phyloP scores from a whole-genome alignment of 2,113 vertebrate species.

The Syrrhaptes paradoxus region DNA sequence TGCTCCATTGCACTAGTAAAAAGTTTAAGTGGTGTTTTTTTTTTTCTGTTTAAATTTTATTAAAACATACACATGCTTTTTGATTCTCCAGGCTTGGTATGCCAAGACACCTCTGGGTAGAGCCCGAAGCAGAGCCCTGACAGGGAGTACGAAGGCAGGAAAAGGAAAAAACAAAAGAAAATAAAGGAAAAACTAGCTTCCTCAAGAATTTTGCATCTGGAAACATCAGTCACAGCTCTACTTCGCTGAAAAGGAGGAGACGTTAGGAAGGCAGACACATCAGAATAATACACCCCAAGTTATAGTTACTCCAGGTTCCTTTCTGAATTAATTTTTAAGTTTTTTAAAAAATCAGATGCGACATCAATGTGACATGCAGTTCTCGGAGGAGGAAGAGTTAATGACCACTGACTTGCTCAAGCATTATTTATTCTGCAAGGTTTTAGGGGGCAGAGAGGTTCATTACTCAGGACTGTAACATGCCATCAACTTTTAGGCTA shows the following conservation, averaged over 20 bases:
- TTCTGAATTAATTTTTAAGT: not conserved
- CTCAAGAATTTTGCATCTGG: not conserved
- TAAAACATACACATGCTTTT: not conserved
- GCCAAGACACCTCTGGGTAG: conserved; percentile 80
- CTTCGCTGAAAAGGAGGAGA: not conserved
- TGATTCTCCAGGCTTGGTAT: conserved; percentile 80
- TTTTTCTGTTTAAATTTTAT: not conserved
- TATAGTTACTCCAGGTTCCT: not conserved
- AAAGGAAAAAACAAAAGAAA: not conserved
- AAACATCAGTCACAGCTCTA: not conserved
- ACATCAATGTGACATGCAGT: not conserved
- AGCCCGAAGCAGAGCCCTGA: conserved; percentile 50
- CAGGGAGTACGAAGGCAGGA: not conserved
- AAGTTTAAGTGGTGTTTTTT: not conserved
- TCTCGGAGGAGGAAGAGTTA: conserved; percentile 45
- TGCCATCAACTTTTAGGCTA: conserved; percentile 47
- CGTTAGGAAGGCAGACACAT: not conserved
- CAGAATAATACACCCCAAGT: not conserved
- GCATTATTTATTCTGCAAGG: conserved; percentile 28
- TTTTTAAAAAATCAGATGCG: not conserved
- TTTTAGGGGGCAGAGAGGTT: conserved; percentile 44
- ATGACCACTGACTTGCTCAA: not conserved
- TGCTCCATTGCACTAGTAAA: not conserved
- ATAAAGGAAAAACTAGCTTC: conserved; percentile 19
- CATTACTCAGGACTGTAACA: conserved; percentile 41